A percentile compares a stretch with the other conserved stretches of the same genome.
Conservation (phyloP, 2,888 invertebrate genomes). For the Parnassius mnemosyne region DNA sequence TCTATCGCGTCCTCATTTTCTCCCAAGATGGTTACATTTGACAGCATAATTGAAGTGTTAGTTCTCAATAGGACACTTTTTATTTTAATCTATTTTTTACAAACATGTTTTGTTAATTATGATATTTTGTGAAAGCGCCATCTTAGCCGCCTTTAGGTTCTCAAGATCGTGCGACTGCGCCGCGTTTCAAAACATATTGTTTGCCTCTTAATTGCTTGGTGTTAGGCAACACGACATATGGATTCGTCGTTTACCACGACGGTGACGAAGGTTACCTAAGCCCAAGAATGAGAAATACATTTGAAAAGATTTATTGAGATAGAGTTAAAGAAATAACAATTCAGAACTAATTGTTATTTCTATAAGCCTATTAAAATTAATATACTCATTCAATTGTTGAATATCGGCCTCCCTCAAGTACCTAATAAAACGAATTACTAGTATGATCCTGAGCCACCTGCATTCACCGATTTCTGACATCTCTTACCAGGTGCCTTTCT, state of each 20-base stretch:
- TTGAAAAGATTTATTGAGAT: not conserved
- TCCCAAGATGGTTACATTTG: no score
- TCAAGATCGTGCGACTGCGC: constrained; percentile 62
- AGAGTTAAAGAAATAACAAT: not conserved
- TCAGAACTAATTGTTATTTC: no score
- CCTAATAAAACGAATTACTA: no score
- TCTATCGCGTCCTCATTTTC: not conserved
- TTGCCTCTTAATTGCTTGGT: constrained; percentile 52
- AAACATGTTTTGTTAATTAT: constrained; percentile 1
- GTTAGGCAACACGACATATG: constrained; percentile 46
- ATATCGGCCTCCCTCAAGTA: no score
- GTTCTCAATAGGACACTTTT: no score
- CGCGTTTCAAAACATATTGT: constrained; percentile 63
- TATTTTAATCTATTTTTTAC: no score
- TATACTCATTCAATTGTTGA: no score
- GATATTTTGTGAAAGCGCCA: constrained; percentile 31
- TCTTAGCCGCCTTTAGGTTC: constrained; percentile 35
- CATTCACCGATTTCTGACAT: no score
- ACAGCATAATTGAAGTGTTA: no score
- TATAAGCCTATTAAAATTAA: no score
- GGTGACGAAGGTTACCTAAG: constrained; percentile 31
- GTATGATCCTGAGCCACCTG: no score
- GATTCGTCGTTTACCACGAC: constrained; percentile 25
- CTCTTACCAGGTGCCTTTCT: no score
- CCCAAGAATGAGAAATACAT: not conserved